Base-by-base conservation (phyloP, 2,888 invertebrate species). In the Pseudeuparius sepicola region DNA sequence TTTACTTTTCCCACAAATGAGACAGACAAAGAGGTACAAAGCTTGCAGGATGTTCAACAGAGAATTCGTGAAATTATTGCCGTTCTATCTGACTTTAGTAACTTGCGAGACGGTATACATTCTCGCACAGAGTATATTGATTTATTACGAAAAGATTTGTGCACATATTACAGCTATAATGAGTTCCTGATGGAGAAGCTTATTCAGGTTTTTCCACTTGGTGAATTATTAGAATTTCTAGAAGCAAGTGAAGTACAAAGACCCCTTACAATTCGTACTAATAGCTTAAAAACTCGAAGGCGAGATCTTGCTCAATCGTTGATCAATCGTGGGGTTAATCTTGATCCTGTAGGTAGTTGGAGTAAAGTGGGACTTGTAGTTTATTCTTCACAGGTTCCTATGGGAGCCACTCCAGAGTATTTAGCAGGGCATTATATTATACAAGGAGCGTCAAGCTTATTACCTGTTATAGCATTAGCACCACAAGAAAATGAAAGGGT, bases 331-430 rank as follows among this genome's bases (percentile, higher is more conserved):
- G 98, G 98, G 13, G 93, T 97, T 0, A 98, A 99, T 68, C 71
- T 99, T 43, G 97, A 99, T 66, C 96, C 97, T 1, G 75, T 98
- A 36, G 97, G 94, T 4, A 90, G 94, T 61, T 99, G 98, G 98
- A 90, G 93, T 29, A 97, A 94, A 68, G 89, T 96, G 25, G 98
- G 98, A 7, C 68, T 99, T 17, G 93, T 98, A 2, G 75, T 99
- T 5, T 99, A 92, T 60, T 92, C 87, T 46, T 84, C 96, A 0
- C 88, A 92, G 54, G 94, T 98, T 1, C 96, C 97, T 0, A 69
- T 98, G 50, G 97, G 96, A 43, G 98, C 98, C 2, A 98, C 98
- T 0, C 97, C 98, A 0, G 98, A 99, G 65, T 99, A 98, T 67
- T 70, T 99, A 43, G 94, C 94, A 27, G 97, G 98, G 0, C 93